phyloP scores from a whole-genome alignment of 2,797 vertebrate species.

The Sebastes itinus region DNA sequence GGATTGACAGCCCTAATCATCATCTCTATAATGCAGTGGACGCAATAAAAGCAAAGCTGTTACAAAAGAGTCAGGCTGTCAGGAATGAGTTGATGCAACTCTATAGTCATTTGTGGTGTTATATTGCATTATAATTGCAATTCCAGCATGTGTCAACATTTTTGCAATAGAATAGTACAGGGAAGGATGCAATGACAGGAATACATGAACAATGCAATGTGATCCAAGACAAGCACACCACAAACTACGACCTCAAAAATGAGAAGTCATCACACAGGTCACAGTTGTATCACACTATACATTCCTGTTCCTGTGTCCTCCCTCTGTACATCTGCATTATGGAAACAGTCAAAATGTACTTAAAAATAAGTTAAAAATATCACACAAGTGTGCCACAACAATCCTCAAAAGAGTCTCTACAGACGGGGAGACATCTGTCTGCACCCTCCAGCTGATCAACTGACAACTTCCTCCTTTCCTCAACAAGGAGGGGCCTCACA shows the following conservation, averaged over 20 bases:
- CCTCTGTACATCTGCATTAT: not conserved
- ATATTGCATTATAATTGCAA: not conserved
- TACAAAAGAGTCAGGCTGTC: not conserved
- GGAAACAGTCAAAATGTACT: not conserved
- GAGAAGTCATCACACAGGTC: not conserved
- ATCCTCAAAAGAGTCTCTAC: not conserved
- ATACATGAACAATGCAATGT: not conserved
- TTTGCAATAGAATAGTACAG: not conserved
- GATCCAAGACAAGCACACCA: not conserved
- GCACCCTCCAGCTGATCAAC: slow-evolving; percentile 10
- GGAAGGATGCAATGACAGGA: not conserved
- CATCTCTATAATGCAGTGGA: not conserved
- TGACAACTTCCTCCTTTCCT: slow-evolving; percentile 51
- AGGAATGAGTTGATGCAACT: not conserved
- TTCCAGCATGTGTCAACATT: not conserved
- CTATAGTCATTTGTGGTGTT: not conserved
- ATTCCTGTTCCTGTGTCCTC: not conserved
- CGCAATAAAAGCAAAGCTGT: not conserved
- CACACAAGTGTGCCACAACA: not conserved
- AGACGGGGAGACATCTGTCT: not conserved
- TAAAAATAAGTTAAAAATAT: not conserved
- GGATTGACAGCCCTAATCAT: no score
- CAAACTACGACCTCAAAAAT: not conserved
- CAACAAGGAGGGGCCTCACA: slow-evolving; percentile 32
- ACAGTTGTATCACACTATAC: not conserved